Evolutionary conservation across 2,888 invertebrate species (phyloP).

Genomic region (Lamellibrachia satsuma): DNA sequence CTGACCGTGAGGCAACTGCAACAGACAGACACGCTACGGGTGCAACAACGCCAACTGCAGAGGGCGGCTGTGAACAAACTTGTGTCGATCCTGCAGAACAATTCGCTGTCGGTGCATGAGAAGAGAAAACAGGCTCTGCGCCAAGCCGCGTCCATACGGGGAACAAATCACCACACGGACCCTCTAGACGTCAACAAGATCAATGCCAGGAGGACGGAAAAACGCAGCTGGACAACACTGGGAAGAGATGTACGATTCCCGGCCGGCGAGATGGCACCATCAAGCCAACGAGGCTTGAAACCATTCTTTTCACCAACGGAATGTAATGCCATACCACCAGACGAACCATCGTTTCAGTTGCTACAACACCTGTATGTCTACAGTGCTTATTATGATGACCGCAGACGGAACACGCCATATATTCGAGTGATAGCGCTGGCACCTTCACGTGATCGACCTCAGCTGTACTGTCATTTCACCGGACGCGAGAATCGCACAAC

Average conservation of each 20-base stretch:
- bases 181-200: background rate
- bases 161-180: background rate
- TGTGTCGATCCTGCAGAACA: background rate
- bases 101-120: background rate
- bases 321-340: background rate
- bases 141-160: background rate
- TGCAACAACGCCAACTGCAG: background rate
- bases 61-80: background rate
- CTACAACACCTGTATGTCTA: slow-evolving; percentile 33
- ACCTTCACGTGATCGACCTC: slow-evolving; percentile 26
- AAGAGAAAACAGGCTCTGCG: background rate
- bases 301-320: background rate
- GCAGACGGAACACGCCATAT: slow-evolving; percentile 26
- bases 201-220: background rate
- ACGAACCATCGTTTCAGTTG: slow-evolving; percentile 27
- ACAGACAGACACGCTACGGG: background rate
- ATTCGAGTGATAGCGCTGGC: slow-evolving; percentile 35
- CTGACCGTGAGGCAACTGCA: background rate
- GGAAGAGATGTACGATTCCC: background rate
- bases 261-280: background rate
- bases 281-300: background rate
- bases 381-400: slow-evolving; percentile 37
- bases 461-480: slow-evolving; percentile 37
- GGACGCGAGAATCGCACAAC: background rate
- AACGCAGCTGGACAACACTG: background rate